Evolutionary conservation across 2,797 vertebrate species (phyloP), one percentile per base, ranked within the genome.

Genomic region (Tangara arthus): DNA sequence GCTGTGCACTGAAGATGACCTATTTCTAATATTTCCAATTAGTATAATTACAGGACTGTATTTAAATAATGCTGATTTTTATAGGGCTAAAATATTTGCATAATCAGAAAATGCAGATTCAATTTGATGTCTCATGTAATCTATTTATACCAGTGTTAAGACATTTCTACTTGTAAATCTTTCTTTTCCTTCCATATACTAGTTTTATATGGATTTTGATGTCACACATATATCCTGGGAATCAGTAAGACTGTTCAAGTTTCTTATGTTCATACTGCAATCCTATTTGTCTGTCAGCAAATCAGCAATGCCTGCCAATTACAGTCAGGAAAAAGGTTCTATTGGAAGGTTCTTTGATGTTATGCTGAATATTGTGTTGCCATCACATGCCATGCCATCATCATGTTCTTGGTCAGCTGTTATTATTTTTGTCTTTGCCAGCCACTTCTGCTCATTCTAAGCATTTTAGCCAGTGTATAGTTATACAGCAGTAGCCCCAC

Each of bases 391-490:
- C 49, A 69, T 63, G 34, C 16, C 49, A 63, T 86, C 41, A 79
- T 73, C 49, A 70, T 94, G 39, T 82, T 95, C 57, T 93, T 63
- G 28, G 41, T 77, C 50, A 77, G 75, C 79, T 92, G 47, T 79
- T 94, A 22, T 1, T 84, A n/a, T 82, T 91, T 92, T 50, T 69
- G 47, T 83, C 35, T 90, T 91, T 92, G 35, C 23, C 49, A 81
- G 53, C 56, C 81, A 82, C 63, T 88, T 85, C 78, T 95, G 41
- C 75, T 63, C 52, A 59, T 95, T 90, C 79, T 68, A 95, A 76
- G 15, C n/a, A 57, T 82, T 92, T 55, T 90, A 83, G 37, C 69
- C 35, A 60, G 46, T 32, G 39, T 30, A 41, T 22, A 56, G 28
- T 56, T 81, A 46, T 35, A 78, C 59, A 68, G 55, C 61, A 82